Percentiles rank a stretch among this genome's conserved stretches.
These are phyloP conservation scores for Ceramica pisi DNA, from an alignment of 2,888 invertebrate species.

Conservation along the genomic window DNA sequence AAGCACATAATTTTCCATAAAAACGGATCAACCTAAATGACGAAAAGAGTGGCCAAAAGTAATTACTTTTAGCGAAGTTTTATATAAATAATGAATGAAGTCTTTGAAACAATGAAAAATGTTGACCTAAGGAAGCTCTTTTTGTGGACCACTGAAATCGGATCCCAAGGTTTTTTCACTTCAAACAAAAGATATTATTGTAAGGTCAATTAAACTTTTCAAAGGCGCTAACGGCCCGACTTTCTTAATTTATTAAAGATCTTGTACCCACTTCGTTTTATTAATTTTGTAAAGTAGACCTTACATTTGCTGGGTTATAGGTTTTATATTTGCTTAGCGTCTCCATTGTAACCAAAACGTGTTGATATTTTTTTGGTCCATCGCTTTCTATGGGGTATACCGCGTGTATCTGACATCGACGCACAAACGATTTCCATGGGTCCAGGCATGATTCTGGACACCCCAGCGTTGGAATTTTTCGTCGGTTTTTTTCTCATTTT, in stretches of 20 bases:
- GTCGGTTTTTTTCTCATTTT: too few species aligned
- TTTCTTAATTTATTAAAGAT: slow-evolving; percentile 63
- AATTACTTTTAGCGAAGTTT: slow-evolving; percentile 63
- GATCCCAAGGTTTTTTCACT: slow-evolving; percentile 67
- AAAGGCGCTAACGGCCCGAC: slow-evolving; percentile 71
- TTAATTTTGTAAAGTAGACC: slow-evolving; percentile 28
- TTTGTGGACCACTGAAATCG: slow-evolving; percentile 64
- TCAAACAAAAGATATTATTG: slow-evolving; percentile 82
- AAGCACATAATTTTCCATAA: not conserved
- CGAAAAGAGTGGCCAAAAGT: slow-evolving; percentile 44
- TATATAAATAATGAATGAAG: slow-evolving; percentile 72
- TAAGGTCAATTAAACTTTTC: slow-evolving; percentile 82
- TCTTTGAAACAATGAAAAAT: slow-evolving; percentile 77
- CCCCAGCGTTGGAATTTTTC: too few species aligned
- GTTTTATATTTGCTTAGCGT: slow-evolving; percentile 18
- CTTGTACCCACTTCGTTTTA: slow-evolving; percentile 38
- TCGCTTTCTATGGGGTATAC: not conserved
- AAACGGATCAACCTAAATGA: slow-evolving; percentile 24
- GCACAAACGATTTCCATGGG: too few species aligned
- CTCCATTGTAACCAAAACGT: slow-evolving; percentile 8
- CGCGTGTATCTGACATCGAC: too few species aligned
- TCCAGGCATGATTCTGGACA: too few species aligned
- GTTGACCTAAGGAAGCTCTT: slow-evolving; percentile 65
- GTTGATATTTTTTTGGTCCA: slow-evolving; percentile 3
- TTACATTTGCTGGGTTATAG: slow-evolving; percentile 1